Conservation (phyloP, 2,113 vertebrate species). For the Alligator mississippiensis region DNA sequence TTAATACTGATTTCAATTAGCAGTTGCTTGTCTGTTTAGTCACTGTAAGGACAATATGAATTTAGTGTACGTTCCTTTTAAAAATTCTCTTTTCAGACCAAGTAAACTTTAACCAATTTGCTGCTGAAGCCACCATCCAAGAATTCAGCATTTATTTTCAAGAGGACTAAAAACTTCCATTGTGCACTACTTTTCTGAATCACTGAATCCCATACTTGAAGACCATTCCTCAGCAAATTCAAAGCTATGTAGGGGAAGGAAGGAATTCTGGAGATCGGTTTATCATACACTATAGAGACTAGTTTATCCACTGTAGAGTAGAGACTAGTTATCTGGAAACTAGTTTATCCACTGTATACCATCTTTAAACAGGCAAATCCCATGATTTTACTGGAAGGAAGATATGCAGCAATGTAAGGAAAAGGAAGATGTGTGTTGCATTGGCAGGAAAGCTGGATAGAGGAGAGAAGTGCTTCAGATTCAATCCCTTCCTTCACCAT, state of each 20-base stretch:
- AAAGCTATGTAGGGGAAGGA: neutral
- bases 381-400: neutral
- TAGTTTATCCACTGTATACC: neutral
- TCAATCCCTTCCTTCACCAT: neutral
- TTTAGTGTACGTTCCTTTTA: neutral
- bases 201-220: no score
- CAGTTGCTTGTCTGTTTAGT: neutral
- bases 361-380: neutral
- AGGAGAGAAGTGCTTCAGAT: neutral
- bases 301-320: neutral
- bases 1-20: neutral
- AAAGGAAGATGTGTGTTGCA: neutral
- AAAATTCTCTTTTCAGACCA: constrained; percentile 18
- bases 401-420: neutral
- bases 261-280: no score
- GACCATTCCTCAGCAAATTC: neutral
- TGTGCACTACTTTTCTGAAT: constrained; percentile 19
- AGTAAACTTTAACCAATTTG: neutral
- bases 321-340: neutral
- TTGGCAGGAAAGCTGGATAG: neutral
- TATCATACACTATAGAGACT: no score
- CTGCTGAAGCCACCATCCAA: constrained; percentile 3
- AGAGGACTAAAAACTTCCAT: constrained; percentile 33
- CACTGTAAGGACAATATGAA: neutral
- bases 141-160: constrained; percentile 1